Evolutionary conservation across 2,888 invertebrate genomes (phyloP).

Genomic region (Peribatodes rhomboidaria): DNA sequence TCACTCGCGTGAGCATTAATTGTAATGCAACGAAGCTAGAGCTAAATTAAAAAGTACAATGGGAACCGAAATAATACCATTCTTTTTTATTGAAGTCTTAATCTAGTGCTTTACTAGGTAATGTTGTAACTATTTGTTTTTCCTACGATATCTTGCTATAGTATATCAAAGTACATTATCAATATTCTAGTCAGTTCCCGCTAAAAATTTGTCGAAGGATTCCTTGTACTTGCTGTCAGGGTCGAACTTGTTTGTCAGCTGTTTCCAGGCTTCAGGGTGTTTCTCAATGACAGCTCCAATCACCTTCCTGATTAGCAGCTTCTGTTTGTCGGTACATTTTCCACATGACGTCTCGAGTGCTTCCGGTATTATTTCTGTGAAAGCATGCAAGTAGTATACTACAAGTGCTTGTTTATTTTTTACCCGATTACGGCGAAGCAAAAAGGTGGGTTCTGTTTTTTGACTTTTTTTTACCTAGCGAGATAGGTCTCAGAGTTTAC

Average conservation of each 20-base stretch:
- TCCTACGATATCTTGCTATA: not conserved
- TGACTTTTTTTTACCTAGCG: no score
- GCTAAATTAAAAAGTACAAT: no score
- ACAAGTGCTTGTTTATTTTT: no score
- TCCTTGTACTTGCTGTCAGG: conserved; percentile 87
- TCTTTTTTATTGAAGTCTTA: not conserved
- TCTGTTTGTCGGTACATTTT: conserved; percentile 89
- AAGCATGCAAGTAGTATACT: not conserved
- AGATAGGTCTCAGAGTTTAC: no score
- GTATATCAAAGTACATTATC: not conserved
- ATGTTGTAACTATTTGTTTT: not conserved
- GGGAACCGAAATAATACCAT: not conserved
- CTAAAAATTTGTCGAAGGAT: conserved; percentile 85
- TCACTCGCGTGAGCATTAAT: no score
- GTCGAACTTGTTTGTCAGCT: conserved; percentile 90
- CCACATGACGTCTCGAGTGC: conserved; percentile 89
- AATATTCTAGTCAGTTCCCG: conserved; percentile 61
- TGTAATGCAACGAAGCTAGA: no score
- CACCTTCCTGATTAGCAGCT: conserved; percentile 85
- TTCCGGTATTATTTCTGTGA: conserved; percentile 89
- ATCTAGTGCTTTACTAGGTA: not conserved
- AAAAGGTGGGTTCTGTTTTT: no score
- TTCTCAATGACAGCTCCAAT: conserved; percentile 88
- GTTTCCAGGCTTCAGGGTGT: conserved; percentile 88
- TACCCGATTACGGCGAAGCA: no score